Evolutionary conservation across 2,113 vertebrate species (phyloP).

Genomic region (Neodon shergylaensis): DNA sequence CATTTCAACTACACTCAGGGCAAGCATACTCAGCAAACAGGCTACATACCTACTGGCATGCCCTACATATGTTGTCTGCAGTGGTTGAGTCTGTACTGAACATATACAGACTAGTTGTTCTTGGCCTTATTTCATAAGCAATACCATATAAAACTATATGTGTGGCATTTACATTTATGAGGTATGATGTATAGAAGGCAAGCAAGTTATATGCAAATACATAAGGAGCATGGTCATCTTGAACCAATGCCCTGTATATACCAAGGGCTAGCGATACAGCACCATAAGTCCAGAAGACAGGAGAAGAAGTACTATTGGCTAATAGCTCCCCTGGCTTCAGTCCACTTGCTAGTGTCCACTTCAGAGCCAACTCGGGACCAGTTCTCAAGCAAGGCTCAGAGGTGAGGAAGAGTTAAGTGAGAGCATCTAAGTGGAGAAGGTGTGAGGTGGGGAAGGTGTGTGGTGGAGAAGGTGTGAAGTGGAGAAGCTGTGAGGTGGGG

Average conservation of each 20-base stretch:
- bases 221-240: background rate
- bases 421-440: background rate
- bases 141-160: background rate
- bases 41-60: background rate
- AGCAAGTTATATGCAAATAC: background rate
- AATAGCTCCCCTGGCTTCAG: background rate
- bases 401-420: background rate
- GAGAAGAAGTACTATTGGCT: background rate
- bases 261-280: background rate
- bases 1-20: background rate
- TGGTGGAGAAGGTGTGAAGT: too few species aligned
- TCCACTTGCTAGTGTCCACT: background rate
- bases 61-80: background rate
- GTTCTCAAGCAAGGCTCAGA: background rate
- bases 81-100: background rate
- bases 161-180: background rate
- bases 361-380: fast-evolving
- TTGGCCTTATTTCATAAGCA: background rate
- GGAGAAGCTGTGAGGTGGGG: too few species aligned
- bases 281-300: background rate
- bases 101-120: background rate
- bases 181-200: background rate
- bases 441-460: background rate
- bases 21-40: background rate
- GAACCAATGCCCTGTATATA: background rate